Conservation (phyloP, 2,888 invertebrate genomes). For the Ophion slaviceki region DNA sequence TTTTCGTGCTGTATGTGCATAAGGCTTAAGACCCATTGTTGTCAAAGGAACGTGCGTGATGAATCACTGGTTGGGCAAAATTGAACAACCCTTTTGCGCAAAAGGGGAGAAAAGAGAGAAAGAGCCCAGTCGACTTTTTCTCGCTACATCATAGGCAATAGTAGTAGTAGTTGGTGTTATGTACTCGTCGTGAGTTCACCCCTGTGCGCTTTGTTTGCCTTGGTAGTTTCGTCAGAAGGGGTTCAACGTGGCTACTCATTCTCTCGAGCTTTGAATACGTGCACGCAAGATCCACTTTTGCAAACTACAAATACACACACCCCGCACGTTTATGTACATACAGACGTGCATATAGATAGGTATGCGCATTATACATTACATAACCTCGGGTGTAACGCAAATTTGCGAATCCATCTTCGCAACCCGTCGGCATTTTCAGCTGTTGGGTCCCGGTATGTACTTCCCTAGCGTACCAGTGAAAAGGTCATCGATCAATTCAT, state of each 20-base stretch:
- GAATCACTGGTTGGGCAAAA: slow-evolving; percentile 61
- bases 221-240: slow-evolving; percentile 47
- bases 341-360: not conserved
- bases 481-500: slow-evolving; percentile 62
- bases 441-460: slow-evolving; percentile 42
- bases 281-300: slow-evolving; percentile 59
- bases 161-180: slow-evolving; percentile 35
- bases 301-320: slow-evolving; percentile 44
- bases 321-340: not conserved
- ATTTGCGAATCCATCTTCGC: slow-evolving; percentile 65
- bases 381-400: slow-evolving; percentile 51
- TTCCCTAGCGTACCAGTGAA: slow-evolving; percentile 14
- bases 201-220: slow-evolving; percentile 51
- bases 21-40: slow-evolving; percentile 38
- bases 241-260: slow-evolving; percentile 40
- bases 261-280: slow-evolving; percentile 20
- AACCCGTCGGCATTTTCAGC: slow-evolving; percentile 61
- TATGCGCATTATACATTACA: not conserved
- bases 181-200: slow-evolving; percentile 47
- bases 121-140: slow-evolving; percentile 51
- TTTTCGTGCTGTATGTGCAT: slow-evolving; percentile 11
- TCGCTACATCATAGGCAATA: slow-evolving; percentile 22
- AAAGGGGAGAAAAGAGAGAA: slow-evolving; percentile 20
- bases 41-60: slow-evolving; percentile 55
- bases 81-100: slow-evolving; percentile 55